Base-by-base conservation (phyloP, 2,797 vertebrate genomes). In the Megalops cyprinoides region DNA sequence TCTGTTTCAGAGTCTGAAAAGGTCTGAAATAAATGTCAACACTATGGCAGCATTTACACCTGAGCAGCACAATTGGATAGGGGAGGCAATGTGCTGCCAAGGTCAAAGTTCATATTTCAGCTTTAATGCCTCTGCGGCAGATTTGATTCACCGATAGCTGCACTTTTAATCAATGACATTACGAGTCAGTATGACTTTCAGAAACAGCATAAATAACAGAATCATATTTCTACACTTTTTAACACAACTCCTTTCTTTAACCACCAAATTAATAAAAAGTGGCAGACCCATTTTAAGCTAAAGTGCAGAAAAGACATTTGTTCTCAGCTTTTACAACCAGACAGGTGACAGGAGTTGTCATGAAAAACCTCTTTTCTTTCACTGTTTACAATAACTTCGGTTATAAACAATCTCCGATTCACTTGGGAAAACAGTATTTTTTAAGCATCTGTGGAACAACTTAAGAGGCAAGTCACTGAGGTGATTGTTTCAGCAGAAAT, bases 401-500 rank as follows among this genome's bases (percentile, higher is more conserved):
- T 53, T 77, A 77, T 42, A 62, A 77, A 81, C 58, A 18, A 71
- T 56, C 75, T 81, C 42, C 69, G 67, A 71, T 53, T n/a, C 51
- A 23, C 25, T 18, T 1, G 25, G 74, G 58, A 62, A 31, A 51
- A 53, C 48, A 28, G 28, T 51, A 55, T 77, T 20, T 76, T n/a
- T 56, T 10, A 34, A 78, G 49, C 75, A 77, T 77, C 76, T 82
- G 75, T 53, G 31, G 20, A 73, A 77, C n/a, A 37, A 71, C 75
- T 82, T 78, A 80, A 51, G 62, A 51, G 34, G 28, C 74, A 37
- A n/a, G 62, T 49, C 53, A 80, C 39, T 48, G 51, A 48, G 48
- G 62, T 77, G 60, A 81, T 81, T 55, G 39, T 69, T 81, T 81
- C 48, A 81, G 34, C 80, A 81, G 73, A 77, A 81, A 65, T 39